These are phyloP conservation scores for Hemaris fuciformis DNA, from an alignment of 2,888 invertebrate species.

Conservation along the genomic window DNA sequence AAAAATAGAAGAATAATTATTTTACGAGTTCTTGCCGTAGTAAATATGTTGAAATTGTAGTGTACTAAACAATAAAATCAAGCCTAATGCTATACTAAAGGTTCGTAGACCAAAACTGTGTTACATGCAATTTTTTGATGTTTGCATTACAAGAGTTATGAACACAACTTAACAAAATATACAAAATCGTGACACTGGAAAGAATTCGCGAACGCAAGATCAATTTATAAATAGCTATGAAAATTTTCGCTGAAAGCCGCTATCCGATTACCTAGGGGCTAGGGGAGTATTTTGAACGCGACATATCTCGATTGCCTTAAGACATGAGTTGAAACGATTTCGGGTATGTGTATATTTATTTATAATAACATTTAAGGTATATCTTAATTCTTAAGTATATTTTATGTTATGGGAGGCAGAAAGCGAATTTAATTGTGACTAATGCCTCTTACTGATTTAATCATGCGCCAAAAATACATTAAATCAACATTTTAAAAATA, in stretches of 20 bases:
- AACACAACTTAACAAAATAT: conserved; percentile 39
- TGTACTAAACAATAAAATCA: too few species aligned
- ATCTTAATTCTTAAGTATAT: too few species aligned
- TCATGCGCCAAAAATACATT: too few species aligned
- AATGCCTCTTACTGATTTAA: too few species aligned
- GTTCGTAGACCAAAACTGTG: too few species aligned
- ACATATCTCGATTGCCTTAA: conserved; percentile 35
- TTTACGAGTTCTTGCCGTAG: too few species aligned
- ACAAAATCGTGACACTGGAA: conserved; percentile 25
- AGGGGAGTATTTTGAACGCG: conserved; percentile 50
- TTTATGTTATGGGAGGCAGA: too few species aligned
- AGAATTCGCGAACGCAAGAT: conserved; percentile 52
- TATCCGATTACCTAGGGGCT: conserved; percentile 69
- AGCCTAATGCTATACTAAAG: too few species aligned
- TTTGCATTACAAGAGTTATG: not conserved
- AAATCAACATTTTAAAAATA: too few species aligned
- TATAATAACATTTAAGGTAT: not conserved
- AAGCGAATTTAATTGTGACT: too few species aligned
- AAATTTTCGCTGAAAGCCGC: conserved; percentile 68
- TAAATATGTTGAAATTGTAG: too few species aligned
- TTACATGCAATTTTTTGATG: not conserved
- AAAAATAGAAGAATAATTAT: too few species aligned
- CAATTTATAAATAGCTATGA: conserved; percentile 65
- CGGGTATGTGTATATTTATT: not conserved
- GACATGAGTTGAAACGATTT: conserved; percentile 22